Percentiles rank a stretch among this genome's conserved stretches.
These are phyloP conservation scores for Cheilosia vernalis DNA, from an alignment of 2,888 invertebrate genomes.

Conservation along the genomic window DNA sequence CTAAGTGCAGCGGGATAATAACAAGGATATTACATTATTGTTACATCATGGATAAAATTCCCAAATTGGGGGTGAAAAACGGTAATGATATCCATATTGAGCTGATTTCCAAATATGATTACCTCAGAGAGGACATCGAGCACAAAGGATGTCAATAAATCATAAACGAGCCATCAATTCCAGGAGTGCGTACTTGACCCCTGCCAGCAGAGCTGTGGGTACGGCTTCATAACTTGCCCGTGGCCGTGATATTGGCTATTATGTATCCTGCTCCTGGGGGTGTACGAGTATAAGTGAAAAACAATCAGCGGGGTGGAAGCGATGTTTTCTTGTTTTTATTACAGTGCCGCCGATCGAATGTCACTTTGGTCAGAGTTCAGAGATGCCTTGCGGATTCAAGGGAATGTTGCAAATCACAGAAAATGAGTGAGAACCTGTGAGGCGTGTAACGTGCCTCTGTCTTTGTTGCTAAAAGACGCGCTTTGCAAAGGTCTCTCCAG, in stretches of 20 bases:
- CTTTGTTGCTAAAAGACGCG: constrained; percentile 65
- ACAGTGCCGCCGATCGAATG: constrained; percentile 46
- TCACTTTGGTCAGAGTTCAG: constrained; percentile 49
- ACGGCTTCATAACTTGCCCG: constrained; percentile 43
- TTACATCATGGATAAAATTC: constrained; percentile 74
- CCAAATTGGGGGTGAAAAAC: constrained; percentile 75
- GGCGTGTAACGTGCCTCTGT: constrained; percentile 58
- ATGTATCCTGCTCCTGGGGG: constrained; percentile 44
- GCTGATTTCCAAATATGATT: constrained; percentile 74
- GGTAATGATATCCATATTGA: constrained; percentile 75
- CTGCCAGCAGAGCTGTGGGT: constrained; percentile 33
- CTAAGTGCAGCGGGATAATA: constrained; percentile 70
- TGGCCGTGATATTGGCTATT: constrained; percentile 68
- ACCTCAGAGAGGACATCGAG: constrained; percentile 76
- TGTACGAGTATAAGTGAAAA: constrained; percentile 69
- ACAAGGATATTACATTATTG: constrained; percentile 75
- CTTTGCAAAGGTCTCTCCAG: constrained; percentile 68
- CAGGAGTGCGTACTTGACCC: constrained; percentile 76
- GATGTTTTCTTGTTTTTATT: constrained; percentile 59
- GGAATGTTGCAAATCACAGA: constrained; percentile 55
- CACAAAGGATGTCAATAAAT: constrained; percentile 77
- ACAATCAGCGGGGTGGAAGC: constrained; percentile 60
- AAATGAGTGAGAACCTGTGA: constrained; percentile 46
- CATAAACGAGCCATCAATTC: constrained; percentile 76
- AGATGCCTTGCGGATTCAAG: constrained; percentile 18